phyloP scores from a whole-genome alignment of 2,888 invertebrate species.

The Patella caerulea region DNA sequence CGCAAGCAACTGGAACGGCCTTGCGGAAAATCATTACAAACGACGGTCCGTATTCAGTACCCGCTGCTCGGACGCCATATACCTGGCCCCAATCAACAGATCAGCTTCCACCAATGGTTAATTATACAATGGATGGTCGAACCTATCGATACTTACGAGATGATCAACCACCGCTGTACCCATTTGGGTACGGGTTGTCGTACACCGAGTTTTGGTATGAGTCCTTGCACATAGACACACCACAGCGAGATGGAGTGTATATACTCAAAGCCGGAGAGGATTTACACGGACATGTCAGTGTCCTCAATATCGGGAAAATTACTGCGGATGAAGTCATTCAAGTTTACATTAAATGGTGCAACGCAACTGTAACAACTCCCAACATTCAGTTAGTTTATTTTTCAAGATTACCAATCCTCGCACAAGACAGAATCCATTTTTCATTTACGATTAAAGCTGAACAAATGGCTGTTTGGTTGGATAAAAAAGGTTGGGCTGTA shows the following conservation, averaged over 20 bases:
- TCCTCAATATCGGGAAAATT: conserved; percentile 51
- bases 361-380: conserved; percentile 48
- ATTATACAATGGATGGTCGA: conserved; percentile 51
- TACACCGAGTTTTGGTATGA: conserved; percentile 47
- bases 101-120: conserved; percentile 45
- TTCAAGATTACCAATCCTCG: conserved; percentile 36
- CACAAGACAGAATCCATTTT: conserved; percentile 28
- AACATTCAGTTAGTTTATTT: conserved; percentile 55
- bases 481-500: conserved; percentile 42
- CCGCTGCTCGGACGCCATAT: conserved; percentile 61
- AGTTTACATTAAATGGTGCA: conserved; percentile 60
- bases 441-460: conserved; percentile 43
- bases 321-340: conserved; percentile 61
- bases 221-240: conserved; percentile 30
- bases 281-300: conserved; percentile 46
- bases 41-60: conserved; percentile 45
- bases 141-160: conserved; percentile 60
- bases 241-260: conserved; percentile 14
- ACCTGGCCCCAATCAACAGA: conserved; percentile 58
- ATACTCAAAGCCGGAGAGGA: conserved; percentile 46
- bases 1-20: conserved; percentile 61
- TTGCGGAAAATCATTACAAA: conserved; percentile 47
- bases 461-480: conserved; percentile 54
- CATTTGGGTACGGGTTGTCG: conserved; percentile 60
- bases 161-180: conserved; percentile 49